phyloP scores from a whole-genome alignment of 2,888 invertebrate species.

The Gnatocerus cornutus region DNA sequence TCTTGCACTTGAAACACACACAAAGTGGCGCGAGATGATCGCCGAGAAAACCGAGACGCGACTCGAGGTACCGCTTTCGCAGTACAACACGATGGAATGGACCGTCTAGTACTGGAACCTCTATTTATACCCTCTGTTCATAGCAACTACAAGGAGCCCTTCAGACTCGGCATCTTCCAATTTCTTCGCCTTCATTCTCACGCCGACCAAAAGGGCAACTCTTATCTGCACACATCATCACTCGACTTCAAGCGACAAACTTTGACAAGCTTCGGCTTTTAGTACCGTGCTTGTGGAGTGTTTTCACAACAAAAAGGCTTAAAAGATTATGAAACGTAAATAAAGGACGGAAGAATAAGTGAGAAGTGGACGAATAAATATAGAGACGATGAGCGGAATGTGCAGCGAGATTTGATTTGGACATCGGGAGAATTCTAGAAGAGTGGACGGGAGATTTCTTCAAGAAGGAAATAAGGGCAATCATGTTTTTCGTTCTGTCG shows the following conservation, averaged over 20 bases:
- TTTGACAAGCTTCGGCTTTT: constrained; percentile 21
- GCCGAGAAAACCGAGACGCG: constrained; percentile 28
- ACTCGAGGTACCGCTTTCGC: constrained; percentile 50
- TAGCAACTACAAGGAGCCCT: constrained; percentile 39
- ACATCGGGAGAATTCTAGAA: background rate
- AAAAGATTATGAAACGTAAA: constrained; percentile 16
- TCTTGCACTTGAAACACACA: constrained; percentile 42
- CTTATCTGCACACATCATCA: constrained; percentile 31
- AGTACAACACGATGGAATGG: constrained; percentile 51
- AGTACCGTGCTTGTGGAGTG: constrained; percentile 11
- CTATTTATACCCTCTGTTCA: constrained; percentile 51
- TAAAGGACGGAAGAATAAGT: background rate
- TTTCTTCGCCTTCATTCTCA: constrained; percentile 22
- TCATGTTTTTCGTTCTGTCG: no score
- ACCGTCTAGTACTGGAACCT: constrained; percentile 51
- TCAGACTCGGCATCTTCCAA: constrained; percentile 34
- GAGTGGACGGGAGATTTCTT: background rate
- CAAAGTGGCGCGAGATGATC: constrained; percentile 39
- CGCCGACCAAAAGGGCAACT: constrained; percentile 17
- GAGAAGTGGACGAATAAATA: constrained; percentile 9
- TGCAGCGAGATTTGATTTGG: background rate
- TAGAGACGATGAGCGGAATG: background rate
- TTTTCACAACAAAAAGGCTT: constrained; percentile 27
- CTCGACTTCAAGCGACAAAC: constrained; percentile 8
- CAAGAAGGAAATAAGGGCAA: no score